Conservation (phyloP, 2,888 invertebrate species). For the Choreutis nemorana region DNA sequence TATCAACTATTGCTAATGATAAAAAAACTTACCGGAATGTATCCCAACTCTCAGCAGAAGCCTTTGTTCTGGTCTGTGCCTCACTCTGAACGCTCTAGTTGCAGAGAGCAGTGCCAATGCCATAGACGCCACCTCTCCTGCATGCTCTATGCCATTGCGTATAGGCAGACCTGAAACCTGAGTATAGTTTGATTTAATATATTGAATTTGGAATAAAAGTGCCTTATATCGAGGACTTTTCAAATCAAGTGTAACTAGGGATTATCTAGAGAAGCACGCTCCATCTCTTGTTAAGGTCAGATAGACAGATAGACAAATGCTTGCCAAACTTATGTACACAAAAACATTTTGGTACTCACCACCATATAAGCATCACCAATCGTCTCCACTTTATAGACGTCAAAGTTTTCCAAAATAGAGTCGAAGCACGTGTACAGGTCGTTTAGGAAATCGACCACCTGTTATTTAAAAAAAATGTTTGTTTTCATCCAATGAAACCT, state of each 20-base stretch:
- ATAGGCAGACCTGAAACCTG: constrained; percentile 89
- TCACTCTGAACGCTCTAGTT: constrained; percentile 85
- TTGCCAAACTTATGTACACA: too few species aligned
- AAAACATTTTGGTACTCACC: too few species aligned
- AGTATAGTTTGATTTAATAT: background rate
- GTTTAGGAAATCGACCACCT: constrained; percentile 93
- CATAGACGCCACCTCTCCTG: constrained; percentile 94
- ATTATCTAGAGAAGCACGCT: too few species aligned
- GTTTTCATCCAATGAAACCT: background rate
- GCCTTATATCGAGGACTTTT: too few species aligned
- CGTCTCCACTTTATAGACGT: constrained; percentile 93
- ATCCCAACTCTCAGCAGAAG: constrained; percentile 89
- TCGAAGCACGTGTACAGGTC: constrained; percentile 96
- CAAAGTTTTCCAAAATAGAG: constrained; percentile 90
- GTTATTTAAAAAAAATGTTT: constrained; percentile 20
- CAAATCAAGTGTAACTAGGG: too few species aligned
- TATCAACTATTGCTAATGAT: background rate
- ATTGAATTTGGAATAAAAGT: too few species aligned
- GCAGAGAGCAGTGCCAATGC: constrained; percentile 85
- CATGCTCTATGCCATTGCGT: constrained; percentile 88
- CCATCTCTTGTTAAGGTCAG: too few species aligned
- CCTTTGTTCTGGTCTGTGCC: constrained; percentile 86
- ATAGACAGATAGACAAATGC: too few species aligned
- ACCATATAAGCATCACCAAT: constrained; percentile 95
- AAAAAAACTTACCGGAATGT: constrained; percentile 77